Percentiles rank a stretch among this genome's conserved stretches.
These are phyloP conservation scores for Acropora tenuis DNA, from an alignment of 64 coral and sea anemone genomes.

Conservation along the genomic window DNA sequence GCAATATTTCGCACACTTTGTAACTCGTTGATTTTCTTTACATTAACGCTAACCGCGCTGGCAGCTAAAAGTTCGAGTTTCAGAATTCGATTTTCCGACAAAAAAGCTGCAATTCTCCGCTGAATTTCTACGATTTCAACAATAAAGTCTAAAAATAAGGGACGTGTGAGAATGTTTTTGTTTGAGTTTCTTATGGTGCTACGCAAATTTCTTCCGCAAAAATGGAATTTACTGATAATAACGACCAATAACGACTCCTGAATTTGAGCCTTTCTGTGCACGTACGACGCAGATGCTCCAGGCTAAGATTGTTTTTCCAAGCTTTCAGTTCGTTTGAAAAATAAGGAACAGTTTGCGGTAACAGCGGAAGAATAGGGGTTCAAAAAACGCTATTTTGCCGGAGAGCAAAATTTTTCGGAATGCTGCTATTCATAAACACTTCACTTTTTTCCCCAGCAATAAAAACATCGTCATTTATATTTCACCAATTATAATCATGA, in stretches of 20 bases:
- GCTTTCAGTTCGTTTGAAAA: no score
- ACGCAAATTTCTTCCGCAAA: not conserved
- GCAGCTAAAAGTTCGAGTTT: not conserved
- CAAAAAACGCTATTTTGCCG: not conserved
- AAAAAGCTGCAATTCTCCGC: not conserved
- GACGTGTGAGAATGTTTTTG: conserved; percentile 44
- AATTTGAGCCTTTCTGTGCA: not conserved
- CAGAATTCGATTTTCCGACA: conserved; percentile 3
- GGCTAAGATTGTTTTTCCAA: not conserved
- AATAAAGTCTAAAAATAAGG: not conserved
- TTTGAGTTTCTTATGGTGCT: not conserved
- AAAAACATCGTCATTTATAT: not conserved
- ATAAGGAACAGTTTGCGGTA: no score
- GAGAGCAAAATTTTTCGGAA: no score
- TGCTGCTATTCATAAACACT: no score
- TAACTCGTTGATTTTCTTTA: conserved; percentile 52
- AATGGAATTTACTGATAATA: not conserved
- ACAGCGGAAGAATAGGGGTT: no score
- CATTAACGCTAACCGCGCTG: conserved; percentile 14
- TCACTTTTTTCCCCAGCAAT: not conserved
- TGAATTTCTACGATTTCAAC: not conserved
- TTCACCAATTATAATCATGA: not conserved
- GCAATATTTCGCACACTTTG: conserved; percentile 79
- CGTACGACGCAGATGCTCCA: not conserved
- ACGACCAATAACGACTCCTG: not conserved